Evolutionary conservation across 1,140 invertebrate species (phyloP), one percentile per base, ranked within the genome.

Genomic region (Dreissena rostriformis): DNA sequence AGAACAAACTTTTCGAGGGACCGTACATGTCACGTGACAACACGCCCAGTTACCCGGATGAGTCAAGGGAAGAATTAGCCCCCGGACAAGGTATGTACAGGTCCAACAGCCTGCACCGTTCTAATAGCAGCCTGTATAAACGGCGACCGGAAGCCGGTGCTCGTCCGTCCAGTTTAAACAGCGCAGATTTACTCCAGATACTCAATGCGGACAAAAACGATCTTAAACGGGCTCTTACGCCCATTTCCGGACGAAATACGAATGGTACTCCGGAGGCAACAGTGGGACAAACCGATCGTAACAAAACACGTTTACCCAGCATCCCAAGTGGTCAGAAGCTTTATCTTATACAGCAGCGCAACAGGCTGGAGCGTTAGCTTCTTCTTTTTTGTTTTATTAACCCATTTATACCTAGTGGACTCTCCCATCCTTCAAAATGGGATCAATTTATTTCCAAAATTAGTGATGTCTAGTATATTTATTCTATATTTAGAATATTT

Each of bases 11-110:
- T 22, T 67, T 82, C 53, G 80, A 82, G 65, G 80, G 80, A 5
- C 67, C 80, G 57, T 82, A 82, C 65, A 82, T 82, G 80, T 82
- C 80, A 67, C 71, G 80, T 75, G 80, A 82, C 72, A 82, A 71
- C 8, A 82, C 80, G 0, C 80, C 80, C 17, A 77, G 77, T 61
- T 77, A 71, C 65, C 55, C 28, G 2, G 73, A 84, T 49, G 82
- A 84, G 24, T 78, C 63, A 52, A n/a, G 2, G 0, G 73, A 55
- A 22, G 55, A 74, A 29, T 55, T 49, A 24, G 70, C 82, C 10
- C 74, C 74, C 0, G 17, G 70, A 19, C 17, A 61, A 22, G 4
- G 55, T 8, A 12, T 84, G 14, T 84, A 57, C 14, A 73, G 82
- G 6, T 72, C 82, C 51, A 78, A 84, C 28, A 84, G 82, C 57